Evolutionary conservation across 2,113 vertebrate species (phyloP).

Genomic region (Lophius piscatorius): DNA sequence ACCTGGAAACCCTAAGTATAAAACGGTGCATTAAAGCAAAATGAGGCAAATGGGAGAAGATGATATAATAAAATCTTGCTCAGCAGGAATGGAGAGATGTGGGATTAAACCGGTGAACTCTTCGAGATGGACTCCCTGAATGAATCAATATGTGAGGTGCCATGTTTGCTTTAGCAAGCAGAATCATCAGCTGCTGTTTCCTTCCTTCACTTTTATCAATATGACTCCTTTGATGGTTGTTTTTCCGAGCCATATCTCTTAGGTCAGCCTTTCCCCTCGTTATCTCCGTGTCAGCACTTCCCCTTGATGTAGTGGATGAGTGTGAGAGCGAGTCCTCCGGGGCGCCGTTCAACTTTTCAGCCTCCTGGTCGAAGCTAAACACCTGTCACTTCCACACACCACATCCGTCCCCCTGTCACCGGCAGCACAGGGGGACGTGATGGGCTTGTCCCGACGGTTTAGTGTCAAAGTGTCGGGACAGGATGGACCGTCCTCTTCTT

Average conservation of each 20-base stretch:
- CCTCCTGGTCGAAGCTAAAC: slow-evolving; percentile 61
- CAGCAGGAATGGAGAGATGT: not conserved
- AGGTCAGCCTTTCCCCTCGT: slow-evolving; percentile 42
- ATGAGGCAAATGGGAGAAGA: not conserved
- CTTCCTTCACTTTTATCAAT: slow-evolving; percentile 25
- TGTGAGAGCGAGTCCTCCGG: slow-evolving; percentile 36
- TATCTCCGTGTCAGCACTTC: slow-evolving; percentile 48
- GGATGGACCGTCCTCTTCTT: not conserved
- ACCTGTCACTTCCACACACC: slow-evolving; percentile 62
- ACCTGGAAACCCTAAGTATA: too few relatives aligned
- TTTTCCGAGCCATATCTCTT: slow-evolving; percentile 10
- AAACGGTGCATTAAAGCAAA: not conserved
- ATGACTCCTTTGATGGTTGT: slow-evolving; percentile 23
- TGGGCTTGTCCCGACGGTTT: slow-evolving; percentile 39
- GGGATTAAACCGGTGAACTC: too few relatives aligned
- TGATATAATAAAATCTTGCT: not conserved
- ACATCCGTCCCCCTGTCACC: slow-evolving; percentile 31
- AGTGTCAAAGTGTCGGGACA: slow-evolving; percentile 40
- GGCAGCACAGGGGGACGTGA: slow-evolving; percentile 19
- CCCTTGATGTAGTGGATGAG: slow-evolving; percentile 8
- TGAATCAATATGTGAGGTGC: not conserved
- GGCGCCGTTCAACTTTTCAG: slow-evolving; percentile 43
- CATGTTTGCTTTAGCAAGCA: slow-evolving; percentile 12
- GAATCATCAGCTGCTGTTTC: slow-evolving; percentile 25
- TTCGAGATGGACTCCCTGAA: too few relatives aligned